Base-by-base conservation (phyloP, 1,140 invertebrate genomes). In the Pogonus chalceus region DNA sequence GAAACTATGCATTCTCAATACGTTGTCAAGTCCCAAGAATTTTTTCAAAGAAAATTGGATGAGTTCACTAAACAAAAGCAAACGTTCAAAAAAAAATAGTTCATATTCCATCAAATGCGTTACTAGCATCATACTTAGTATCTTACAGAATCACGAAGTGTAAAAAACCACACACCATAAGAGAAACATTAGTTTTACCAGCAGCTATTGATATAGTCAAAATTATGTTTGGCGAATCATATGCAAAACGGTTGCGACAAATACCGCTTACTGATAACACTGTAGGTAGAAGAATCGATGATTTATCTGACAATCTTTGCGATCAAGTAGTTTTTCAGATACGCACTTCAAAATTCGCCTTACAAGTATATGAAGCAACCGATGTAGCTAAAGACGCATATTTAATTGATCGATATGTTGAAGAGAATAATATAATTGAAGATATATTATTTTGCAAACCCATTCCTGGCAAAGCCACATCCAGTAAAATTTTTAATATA, bases 161-260 rank as follows among this genome's bases (percentile, higher is more conserved):
- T 53, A 62, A 49, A 52, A 67, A 68, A 60, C 51, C 57, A 48
- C 61, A 64, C 52, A 65, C 54, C 31, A 64, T 67, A 56, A 59
- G 59, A 49, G 60, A 67, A 52, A 37, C 64, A 35, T 54, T 66
- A 53, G 56, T 67, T 23, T 48, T 67, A 51, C 58, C 62, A 56
- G 59, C 60, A 52, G 51, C 61, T 52, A 58, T 60, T 62, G 54
- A 59, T 43, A 58, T 63, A 53, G 56, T 64, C 43, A 35, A 49
- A 51, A 60, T 55, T 54, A 65, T 65, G 60, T 24, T 66, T 53
- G 54, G 64, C 56, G 55, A 61, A 52, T 52, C 56, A 53, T 61
- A 56, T 49, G 51, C 57, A 21, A 53, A 59, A 21, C 22, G 53
- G 51, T 35, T 63, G 21, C 24, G 37, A 50, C 35, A 52, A 46